Conservation (phyloP, 2,797 vertebrate genomes). For the Acridotheres tristis region DNA sequence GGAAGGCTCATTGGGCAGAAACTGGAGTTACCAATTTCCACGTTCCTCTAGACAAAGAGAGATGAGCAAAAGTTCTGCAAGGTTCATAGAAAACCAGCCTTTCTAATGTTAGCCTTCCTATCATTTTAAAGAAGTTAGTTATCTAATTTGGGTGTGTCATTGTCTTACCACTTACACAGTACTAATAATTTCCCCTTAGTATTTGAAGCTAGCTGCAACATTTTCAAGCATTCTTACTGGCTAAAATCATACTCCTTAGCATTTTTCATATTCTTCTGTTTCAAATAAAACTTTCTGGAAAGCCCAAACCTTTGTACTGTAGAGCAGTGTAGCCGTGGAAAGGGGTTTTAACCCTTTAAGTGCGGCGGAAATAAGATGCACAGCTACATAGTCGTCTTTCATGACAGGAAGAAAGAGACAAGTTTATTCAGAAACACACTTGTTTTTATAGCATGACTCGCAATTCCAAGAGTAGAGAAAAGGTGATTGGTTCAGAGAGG, state of each 20-base stretch:
- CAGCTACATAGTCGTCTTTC: no score
- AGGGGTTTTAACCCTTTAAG: no score
- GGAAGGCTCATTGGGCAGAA: neutral
- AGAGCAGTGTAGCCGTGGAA: neutral
- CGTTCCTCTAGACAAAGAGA: neutral
- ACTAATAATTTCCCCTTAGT: neutral
- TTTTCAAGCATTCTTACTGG: neutral
- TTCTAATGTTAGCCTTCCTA: neutral
- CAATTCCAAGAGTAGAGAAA: no score
- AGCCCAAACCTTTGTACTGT: neutral
- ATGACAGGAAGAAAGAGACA: no score
- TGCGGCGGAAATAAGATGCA: no score
- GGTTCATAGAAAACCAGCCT: neutral
- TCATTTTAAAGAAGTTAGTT: neutral
- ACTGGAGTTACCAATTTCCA: neutral
- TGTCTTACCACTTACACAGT: neutral
- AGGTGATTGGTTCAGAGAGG: no score
- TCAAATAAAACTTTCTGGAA: neutral
- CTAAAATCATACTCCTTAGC: neutral
- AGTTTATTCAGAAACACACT: no score
- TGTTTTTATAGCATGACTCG: no score
- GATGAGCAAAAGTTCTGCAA: neutral
- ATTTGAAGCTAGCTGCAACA: neutral
- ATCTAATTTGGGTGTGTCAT: neutral
- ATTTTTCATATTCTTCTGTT: neutral